Conservation (phyloP, 2,113 vertebrate genomes). For the Mola mola region DNA sequence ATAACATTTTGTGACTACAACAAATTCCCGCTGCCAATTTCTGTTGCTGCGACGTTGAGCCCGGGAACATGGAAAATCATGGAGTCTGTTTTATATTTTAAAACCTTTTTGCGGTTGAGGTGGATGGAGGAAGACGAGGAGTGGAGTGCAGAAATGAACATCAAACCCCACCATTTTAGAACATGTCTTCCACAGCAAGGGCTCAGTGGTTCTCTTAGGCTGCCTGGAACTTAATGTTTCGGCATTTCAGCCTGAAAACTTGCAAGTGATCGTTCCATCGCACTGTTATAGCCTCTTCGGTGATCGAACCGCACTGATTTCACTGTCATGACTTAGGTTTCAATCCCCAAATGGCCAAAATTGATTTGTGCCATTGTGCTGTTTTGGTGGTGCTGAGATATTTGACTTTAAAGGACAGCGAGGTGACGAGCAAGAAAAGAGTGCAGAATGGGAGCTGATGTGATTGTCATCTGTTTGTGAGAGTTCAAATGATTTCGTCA, state of each 20-base stretch:
- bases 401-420: neutral
- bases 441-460: neutral
- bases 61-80: too few relatives aligned
- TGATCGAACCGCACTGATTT: neutral
- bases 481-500: constrained; percentile 8
- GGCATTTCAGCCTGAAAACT: neutral
- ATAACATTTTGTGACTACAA: constrained; percentile 21
- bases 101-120: neutral
- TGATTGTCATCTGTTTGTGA: neutral
- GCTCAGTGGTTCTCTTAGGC: neutral
- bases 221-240: neutral
- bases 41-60: too few relatives aligned
- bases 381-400: neutral
- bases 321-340: neutral
- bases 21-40: constrained; percentile 6
- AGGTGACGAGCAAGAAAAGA: too few relatives aligned
- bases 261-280: neutral
- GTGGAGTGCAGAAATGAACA: neutral
- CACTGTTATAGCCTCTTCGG: neutral
- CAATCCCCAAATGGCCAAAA: neutral
- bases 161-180: constrained; percentile 8
- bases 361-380: too few relatives aligned
- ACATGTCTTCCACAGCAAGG: neutral
- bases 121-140: neutral
- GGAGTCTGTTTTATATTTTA: too few relatives aligned